These are phyloP conservation scores for Aphyosemion australe DNA, from an alignment of 2,113 vertebrate genomes.

Conservation along the genomic window DNA sequence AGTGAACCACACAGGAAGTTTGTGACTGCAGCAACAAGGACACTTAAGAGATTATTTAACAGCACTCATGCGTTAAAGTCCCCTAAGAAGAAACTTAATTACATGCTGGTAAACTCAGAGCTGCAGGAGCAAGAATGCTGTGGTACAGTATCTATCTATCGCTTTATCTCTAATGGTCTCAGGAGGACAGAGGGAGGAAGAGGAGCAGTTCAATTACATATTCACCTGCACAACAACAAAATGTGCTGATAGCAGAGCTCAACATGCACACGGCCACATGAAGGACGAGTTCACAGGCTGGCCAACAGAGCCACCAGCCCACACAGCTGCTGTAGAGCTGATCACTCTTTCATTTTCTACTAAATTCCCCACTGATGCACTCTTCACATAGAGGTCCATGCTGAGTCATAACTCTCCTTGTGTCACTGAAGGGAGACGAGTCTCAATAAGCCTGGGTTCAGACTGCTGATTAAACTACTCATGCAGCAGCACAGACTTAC, in stretches of 20 bases:
- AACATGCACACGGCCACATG: conserved; percentile 25
- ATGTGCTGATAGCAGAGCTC: conserved; percentile 69
- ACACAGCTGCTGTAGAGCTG: conserved; percentile 27
- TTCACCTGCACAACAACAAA: conserved; percentile 57
- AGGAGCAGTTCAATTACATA: conserved; percentile 62
- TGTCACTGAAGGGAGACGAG: conserved; percentile 14
- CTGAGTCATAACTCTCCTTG: conserved; percentile 48
- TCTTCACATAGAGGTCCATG: neutral
- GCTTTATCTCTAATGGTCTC: conserved; percentile 46
- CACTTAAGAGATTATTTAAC: conserved; percentile 2
- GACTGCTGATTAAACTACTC: neutral
- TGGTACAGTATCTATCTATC: conserved; percentile 56
- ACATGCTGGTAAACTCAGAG: conserved; percentile 5
- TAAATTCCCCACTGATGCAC: conserved; percentile 48
- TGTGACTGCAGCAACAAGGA: conserved; percentile 14
- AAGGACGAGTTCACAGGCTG: conserved; percentile 39
- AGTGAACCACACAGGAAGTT: neutral
- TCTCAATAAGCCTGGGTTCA: conserved; percentile 22
- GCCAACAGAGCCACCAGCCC: neutral
- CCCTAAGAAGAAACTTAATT: conserved; percentile 42
- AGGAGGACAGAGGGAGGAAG: conserved; percentile 29
- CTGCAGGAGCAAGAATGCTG: conserved; percentile 32
- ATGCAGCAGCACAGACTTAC: neutral
- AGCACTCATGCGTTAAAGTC: conserved; percentile 25
- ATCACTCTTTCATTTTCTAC: conserved; percentile 47